Percentiles rank a stretch among this genome's conserved stretches.
phyloP scores from a whole-genome alignment of 1,140 invertebrate genomes.

The Holcopasites calliopsidis region DNA sequence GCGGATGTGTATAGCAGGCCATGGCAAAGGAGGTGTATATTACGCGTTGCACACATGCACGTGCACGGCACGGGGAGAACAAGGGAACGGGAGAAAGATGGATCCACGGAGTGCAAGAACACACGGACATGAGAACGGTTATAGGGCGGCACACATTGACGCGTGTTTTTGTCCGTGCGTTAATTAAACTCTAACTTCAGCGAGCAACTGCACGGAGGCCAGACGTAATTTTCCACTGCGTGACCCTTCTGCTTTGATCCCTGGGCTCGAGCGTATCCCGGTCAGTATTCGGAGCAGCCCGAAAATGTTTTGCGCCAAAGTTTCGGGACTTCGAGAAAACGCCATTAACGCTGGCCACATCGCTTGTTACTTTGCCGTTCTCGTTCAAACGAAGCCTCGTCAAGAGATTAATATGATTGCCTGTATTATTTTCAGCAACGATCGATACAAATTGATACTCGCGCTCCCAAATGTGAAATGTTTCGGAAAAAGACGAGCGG shows the following conservation, averaged over 20 bases:
- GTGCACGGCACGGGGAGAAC: not conserved
- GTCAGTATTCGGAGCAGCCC: not conserved
- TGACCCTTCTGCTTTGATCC: constrained; percentile 50
- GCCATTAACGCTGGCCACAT: not conserved
- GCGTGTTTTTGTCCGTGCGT: constrained; percentile 54
- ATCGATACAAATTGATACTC: not conserved
- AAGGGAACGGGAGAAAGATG: not conserved
- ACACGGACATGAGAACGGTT: not conserved
- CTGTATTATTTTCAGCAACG: not conserved
- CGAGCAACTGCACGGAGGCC: constrained; percentile 25
- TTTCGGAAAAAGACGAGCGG: not conserved
- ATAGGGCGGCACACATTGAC: constrained; percentile 1
- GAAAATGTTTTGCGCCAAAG: not conserved
- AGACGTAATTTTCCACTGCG: constrained; percentile 59
- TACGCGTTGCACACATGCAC: not conserved
- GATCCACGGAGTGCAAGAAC: not conserved
- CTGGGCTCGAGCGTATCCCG: constrained; percentile 2
- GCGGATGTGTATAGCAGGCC: not conserved
- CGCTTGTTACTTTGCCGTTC: not conserved
- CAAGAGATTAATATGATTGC: not conserved
- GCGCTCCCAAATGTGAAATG: not conserved
- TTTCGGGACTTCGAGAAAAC: constrained; percentile 9
- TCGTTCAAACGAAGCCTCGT: not conserved
- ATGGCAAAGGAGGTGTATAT: not conserved
- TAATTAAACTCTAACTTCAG: constrained; percentile 64